These are phyloP conservation scores for Muscicapa adusta DNA, from an alignment of 2,113 vertebrate species.

Conservation along the genomic window DNA sequence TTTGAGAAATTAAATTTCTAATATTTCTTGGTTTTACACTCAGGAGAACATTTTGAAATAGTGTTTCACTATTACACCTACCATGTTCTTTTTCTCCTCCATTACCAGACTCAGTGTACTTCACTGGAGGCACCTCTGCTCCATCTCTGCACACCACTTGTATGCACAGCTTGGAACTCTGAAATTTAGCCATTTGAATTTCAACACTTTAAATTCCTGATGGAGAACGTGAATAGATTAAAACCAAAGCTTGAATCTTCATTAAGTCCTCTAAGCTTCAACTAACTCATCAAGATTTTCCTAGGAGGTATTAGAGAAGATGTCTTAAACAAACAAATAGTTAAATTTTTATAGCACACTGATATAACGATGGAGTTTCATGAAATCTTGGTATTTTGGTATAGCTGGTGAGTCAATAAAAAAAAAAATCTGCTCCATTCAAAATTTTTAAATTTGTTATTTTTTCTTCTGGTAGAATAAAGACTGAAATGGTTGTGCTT, in stretches of 20 bases:
- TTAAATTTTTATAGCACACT: background rate
- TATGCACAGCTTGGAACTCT: background rate
- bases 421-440: background rate
- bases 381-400: background rate
- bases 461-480: background rate
- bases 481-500: background rate
- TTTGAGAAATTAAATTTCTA: background rate
- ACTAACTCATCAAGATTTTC: background rate
- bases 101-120: background rate
- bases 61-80: background rate
- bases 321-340: background rate
- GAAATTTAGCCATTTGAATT: background rate
- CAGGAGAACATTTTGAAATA: background rate
- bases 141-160: background rate
- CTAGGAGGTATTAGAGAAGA: accelerated
- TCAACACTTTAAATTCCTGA: background rate
- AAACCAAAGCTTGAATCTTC: background rate
- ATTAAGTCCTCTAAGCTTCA: background rate
- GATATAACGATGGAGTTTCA: background rate
- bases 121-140: background rate
- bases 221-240: background rate
- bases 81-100: background rate
- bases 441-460: background rate
- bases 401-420: background rate
- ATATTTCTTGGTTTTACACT: background rate